phyloP scores from a whole-genome alignment of 2,888 invertebrate genomes.

The Formica aserva region DNA sequence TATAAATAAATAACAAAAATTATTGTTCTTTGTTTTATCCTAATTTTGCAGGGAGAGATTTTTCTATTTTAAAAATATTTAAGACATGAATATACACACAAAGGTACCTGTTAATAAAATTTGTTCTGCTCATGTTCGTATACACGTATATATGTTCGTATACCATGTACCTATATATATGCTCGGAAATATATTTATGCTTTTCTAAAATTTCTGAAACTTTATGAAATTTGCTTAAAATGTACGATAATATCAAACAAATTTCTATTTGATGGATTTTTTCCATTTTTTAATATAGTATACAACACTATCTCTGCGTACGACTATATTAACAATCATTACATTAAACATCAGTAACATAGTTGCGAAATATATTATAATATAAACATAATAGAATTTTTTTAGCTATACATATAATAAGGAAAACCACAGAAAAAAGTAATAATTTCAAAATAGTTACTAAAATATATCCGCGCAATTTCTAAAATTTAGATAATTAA shows the following conservation, averaged over 20 bases:
- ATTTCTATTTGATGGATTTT: background rate
- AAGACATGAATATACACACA: background rate
- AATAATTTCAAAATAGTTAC: background rate
- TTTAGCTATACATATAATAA: background rate
- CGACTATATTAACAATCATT: background rate
- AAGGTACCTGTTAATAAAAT: background rate
- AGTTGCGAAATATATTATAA: background rate
- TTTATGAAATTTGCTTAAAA: constrained; percentile 11
- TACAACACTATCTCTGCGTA: background rate
- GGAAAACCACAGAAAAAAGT: background rate
- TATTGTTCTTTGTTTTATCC: background rate
- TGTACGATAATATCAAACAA: background rate
- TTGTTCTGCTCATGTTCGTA: background rate
- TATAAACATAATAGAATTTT: background rate
- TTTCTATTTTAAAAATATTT: constrained; percentile 1
- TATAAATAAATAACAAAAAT: background rate
- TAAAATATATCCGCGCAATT: background rate
- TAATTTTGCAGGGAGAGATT: background rate
- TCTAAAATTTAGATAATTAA: background rate
- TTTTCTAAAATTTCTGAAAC: background rate
- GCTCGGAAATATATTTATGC: too few relatives aligned
- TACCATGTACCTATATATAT: too few relatives aligned
- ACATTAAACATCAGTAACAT: background rate
- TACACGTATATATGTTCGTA: background rate
- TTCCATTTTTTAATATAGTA: background rate